Percentiles rank a stretch among this genome's conserved stretches.
Conservation (phyloP, 2,888 invertebrate species). For the Oxystoma pomonae region DNA sequence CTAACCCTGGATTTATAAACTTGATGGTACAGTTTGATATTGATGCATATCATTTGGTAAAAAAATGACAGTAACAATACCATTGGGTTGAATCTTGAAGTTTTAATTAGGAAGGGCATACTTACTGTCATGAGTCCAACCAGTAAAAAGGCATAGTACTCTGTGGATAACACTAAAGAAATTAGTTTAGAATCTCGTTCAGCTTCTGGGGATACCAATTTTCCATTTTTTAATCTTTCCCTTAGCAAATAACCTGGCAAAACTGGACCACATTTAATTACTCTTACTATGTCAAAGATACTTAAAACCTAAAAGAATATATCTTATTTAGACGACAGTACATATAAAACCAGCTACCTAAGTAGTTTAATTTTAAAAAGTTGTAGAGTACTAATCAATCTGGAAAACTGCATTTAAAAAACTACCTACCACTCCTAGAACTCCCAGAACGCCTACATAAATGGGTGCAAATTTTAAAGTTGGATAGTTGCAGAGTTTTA, state of each 20-base stretch:
- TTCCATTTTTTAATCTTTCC: conserved; percentile 34
- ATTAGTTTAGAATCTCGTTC: conserved; percentile 44
- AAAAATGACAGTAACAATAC: conserved; percentile 2
- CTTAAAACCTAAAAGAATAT: conserved; percentile 40
- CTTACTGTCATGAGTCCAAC: conserved; percentile 41
- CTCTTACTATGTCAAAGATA: conserved; percentile 39
- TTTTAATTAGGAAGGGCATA: conserved; percentile 10
- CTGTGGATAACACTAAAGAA: conserved; percentile 40
- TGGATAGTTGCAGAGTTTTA: conserved; percentile 34
- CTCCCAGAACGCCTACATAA: conserved; percentile 40
- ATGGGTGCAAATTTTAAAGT: conserved; percentile 35
- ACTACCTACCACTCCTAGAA: conserved; percentile 43
- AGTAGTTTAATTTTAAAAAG: too few species aligned
- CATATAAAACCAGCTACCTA: too few species aligned
- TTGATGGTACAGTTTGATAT: neutral
- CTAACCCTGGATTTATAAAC: neutral
- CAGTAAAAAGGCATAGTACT: conserved; percentile 41
- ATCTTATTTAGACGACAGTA: too few species aligned
- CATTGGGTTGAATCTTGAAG: conserved; percentile 2
- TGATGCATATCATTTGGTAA: conserved; percentile 5
- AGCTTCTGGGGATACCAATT: conserved; percentile 35
- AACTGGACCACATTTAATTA: conserved; percentile 39
- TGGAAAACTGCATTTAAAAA: neutral
- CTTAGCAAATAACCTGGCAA: conserved; percentile 39
- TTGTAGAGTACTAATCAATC: too few species aligned